These are phyloP conservation scores for Perca flavescens DNA, from an alignment of 2,113 vertebrate genomes.

Conservation along the genomic window DNA sequence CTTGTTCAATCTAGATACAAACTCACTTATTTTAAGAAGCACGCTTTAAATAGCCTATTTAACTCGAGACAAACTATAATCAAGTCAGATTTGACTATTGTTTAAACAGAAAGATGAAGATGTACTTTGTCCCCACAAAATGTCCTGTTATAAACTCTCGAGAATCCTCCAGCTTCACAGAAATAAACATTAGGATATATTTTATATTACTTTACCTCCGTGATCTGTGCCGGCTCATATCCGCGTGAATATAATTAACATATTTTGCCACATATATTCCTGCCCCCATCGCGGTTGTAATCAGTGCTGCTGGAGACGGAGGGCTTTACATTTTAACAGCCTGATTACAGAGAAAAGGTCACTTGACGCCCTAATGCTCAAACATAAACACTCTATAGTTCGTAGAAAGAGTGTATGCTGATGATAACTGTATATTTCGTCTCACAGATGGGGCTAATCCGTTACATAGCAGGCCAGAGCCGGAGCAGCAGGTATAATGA, in stretches of 20 bases:
- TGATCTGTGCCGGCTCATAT: not conserved
- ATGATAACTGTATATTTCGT: not conserved
- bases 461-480: not conserved
- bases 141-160: not conserved
- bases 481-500: not conserved
- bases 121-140: not conserved
- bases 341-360: slow-evolving; percentile 77
- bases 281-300: not conserved
- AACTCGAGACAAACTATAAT: not conserved
- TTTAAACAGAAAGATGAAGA: not conserved
- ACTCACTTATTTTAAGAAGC: too few relatives aligned
- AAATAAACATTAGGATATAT: not conserved
- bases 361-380: not conserved
- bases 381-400: not conserved
- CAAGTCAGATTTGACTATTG: not conserved
- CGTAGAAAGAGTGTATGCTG: not conserved
- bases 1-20: too few relatives aligned
- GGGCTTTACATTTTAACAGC: slow-evolving; percentile 52
- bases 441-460: slow-evolving; percentile 3
- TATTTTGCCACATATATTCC: not conserved
- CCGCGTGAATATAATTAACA: not conserved
- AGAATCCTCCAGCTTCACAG: not conserved
- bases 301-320: slow-evolving; percentile 34
- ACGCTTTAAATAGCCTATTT: too few relatives aligned
- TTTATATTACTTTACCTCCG: not conserved